phyloP scores from a whole-genome alignment of 2,888 invertebrate species.

The Diarsia mendica region DNA sequence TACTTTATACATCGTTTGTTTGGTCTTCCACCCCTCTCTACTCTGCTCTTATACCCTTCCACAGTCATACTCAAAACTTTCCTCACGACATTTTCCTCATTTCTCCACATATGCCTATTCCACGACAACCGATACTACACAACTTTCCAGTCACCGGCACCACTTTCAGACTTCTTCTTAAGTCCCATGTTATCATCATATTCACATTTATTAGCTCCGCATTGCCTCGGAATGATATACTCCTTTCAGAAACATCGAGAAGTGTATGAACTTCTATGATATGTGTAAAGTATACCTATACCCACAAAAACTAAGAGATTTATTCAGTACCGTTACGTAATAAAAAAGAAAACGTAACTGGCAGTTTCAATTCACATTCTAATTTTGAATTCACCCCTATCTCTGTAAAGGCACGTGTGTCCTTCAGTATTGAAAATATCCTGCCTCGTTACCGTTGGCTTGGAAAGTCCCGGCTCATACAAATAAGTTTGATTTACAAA shows the following conservation, averaged over 20 bases:
- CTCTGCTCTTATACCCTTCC: no score
- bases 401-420: conserved; percentile 29
- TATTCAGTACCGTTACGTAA: conserved; percentile 10
- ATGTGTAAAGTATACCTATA: not conserved
- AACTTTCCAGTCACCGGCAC: no score
- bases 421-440: conserved; percentile 47
- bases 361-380: conserved; percentile 27
- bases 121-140: no score
- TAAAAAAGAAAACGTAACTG: conserved; percentile 21
- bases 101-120: no score
- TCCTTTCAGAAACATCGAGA: not conserved
- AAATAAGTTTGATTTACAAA: conserved; percentile 46
- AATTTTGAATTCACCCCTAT: conserved; percentile 47
- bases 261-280: not conserved
- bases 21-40: no score
- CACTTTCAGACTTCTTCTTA: no score
- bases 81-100: no score
- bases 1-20: no score
- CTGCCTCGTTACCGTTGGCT: conserved; percentile 20
- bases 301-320: conserved; percentile 1
- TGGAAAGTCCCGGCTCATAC: not conserved
- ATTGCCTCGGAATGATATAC: not conserved
- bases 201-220: no score
- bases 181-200: no score
- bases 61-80: no score